Evolutionary conservation across 1,140 invertebrate genomes (phyloP), one percentile per base, ranked within the genome.

Genomic region (Harpegnathos saltator): DNA sequence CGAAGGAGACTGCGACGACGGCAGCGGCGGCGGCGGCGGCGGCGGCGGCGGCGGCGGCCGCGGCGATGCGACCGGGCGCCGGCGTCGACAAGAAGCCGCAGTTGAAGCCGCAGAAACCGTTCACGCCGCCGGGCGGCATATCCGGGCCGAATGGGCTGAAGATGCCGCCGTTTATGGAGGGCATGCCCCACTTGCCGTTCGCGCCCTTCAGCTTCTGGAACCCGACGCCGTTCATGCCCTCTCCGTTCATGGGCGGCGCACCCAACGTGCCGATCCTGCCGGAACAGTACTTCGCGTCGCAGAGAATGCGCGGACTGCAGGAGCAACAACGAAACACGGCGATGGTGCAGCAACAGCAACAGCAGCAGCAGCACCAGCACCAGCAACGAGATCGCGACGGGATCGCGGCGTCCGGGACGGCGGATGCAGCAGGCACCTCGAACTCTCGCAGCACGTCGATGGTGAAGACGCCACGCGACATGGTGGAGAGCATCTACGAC

Each of bases 281-380:
- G 15, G 96, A 96, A 54, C 95, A 96, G 59, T 96, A 97, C 87
- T 97, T 97, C 91, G 97, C 97, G 1, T 96, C 97, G 14, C 97
- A 97, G 86, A 97, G 97, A 95, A 97, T 97, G 94, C 96, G 97
- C 62, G 96, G 97, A 33, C 93, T 97, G 62, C 96, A 97, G 84
- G 97, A 97, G 87, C 97, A 97, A 71, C 95, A 92, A 82, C 92
- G 91, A 82, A 93, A 91, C 85, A 90, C 91, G 33, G 94, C 91
- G 56, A 91, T 85, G 44, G 69, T 66, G 52, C 85, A 56, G 59
- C 29, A 33, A 5, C 83, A 71, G 71, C 74, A 71, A 72, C 92
- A 85, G 65, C 91, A 87, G 54, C 84, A 85, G 59, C 74, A 71
- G 74, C 92, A 85, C 66, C 91, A 71, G 74, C 92, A 85, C 66